phyloP scores from a whole-genome alignment of 2,888 invertebrate genomes.

The Morinoia aosen region DNA sequence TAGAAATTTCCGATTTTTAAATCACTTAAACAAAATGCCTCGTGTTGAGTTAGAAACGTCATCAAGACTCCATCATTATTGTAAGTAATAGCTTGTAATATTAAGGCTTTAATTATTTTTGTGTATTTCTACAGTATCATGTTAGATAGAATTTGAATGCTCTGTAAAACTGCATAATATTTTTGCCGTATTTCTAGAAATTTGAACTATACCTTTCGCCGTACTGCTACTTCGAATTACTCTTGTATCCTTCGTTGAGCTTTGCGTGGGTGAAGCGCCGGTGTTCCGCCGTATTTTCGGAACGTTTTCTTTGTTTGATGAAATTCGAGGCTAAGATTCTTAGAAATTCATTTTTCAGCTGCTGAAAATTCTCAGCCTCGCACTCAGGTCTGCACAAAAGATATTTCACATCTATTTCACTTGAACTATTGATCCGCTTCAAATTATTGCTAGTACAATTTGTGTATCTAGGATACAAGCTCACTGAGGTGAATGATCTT shows the following conservation, averaged over 20 bases:
- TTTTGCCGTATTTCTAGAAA: background rate
- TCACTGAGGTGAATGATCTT: background rate
- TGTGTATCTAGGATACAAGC: background rate
- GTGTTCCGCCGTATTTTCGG: too few species aligned
- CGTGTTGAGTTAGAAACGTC: conserved; percentile 7
- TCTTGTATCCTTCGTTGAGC: background rate
- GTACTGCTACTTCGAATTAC: background rate
- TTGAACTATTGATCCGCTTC: too few species aligned
- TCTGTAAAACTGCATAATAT: background rate
- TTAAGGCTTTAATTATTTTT: background rate
- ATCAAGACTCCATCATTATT: background rate
- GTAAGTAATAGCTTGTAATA: background rate
- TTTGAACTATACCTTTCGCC: background rate
- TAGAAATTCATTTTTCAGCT: too few species aligned
- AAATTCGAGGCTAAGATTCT: too few species aligned
- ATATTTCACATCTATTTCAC: too few species aligned
- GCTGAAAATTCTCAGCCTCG: too few species aligned
- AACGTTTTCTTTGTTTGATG: too few species aligned
- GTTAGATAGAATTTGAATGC: background rate
- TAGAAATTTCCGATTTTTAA: background rate
- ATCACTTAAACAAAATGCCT: background rate
- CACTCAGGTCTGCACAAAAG: too few species aligned
- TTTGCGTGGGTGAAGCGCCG: background rate
- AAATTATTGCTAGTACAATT: background rate
- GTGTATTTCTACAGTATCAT: background rate